Evolutionary conservation across 2,113 vertebrate genomes (phyloP).

Genomic region (Nanger granti): DNA sequence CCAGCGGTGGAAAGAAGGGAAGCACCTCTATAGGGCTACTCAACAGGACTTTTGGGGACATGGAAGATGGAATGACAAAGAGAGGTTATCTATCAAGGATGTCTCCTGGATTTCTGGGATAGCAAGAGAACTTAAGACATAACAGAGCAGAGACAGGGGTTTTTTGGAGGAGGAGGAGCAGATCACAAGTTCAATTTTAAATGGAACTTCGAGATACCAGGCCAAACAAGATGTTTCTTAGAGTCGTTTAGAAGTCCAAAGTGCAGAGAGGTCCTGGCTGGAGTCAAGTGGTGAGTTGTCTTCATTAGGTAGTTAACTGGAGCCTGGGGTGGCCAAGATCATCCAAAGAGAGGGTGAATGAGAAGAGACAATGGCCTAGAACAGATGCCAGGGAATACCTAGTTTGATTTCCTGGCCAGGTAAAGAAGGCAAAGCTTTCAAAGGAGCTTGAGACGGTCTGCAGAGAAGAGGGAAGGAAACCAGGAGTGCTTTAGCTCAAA

Average conservation of each 20-base stretch:
- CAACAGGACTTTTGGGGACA: background rate
- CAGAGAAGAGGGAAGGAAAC: background rate
- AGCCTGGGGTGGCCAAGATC: background rate
- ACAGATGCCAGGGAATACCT: background rate
- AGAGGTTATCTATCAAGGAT: background rate
- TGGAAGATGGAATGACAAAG: background rate
- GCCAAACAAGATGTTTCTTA: background rate
- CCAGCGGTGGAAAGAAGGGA: background rate
- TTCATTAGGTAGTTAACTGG: background rate
- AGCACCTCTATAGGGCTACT: background rate
- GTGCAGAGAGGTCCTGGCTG: background rate
- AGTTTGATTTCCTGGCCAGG: background rate
- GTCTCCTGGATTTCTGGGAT: background rate
- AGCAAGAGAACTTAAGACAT: background rate
- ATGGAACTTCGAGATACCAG: background rate
- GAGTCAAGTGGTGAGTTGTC: background rate
- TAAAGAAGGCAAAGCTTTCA: background rate
- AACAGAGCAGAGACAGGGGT: background rate
- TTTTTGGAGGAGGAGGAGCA: background rate
- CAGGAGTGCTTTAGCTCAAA: background rate
- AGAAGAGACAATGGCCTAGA: background rate
- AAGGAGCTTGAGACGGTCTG: background rate
- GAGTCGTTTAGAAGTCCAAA: background rate
- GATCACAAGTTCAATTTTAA: background rate
- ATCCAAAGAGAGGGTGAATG: background rate